Evolutionary conservation across 2,888 invertebrate genomes (phyloP), one percentile per base, ranked within the genome.

Genomic region (Sinopyrophorus schimmeli): DNA sequence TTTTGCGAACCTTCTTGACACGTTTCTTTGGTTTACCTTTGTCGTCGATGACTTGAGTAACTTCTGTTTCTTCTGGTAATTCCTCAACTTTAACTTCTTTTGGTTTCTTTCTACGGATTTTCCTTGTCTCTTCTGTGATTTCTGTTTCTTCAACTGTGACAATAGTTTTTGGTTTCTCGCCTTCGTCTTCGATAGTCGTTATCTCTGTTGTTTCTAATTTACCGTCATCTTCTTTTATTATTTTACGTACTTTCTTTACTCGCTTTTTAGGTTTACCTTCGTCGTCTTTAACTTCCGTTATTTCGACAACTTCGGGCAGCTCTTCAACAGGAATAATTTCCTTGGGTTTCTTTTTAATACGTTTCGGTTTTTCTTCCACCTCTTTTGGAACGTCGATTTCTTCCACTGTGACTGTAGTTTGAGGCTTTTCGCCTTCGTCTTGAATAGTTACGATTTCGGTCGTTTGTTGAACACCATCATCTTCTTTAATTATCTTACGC

Each of bases 171-270:
- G 72, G 71, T 24, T 56, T 53, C 47, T 67, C 63, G 5, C 62
- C 67, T 24, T 65, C 66, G 42, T 66, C 64, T 27, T 67, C 63
- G 1, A 69, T 60, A 1, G 66, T 74, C 43, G 70, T 65, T 20
- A 75, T 70, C 58, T 73, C 73, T 1, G 73, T 73, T 14, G 69
- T 65, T 60, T 75, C 69, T 49, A 67, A 59, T 53, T 69, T 64
- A 44, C 65, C 64, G 16, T 62, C 65, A 16, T 58, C 65, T 17
- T 56, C 53, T 23, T 58, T 62, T 17, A 59, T 57, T 1, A 54
- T 52, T 5, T 18, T 60, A 7, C 59, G 59, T 46, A 61, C 75
- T 56, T 74, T 79, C 1, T 76, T 72, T 2, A 72, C 9, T 53
- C 61, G 37, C 18, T 35, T 42, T 31, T 53, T 63, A 40, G 24